These are phyloP conservation scores for Delia radicum DNA, from an alignment of 1,140 invertebrate species.

Conservation along the genomic window DNA sequence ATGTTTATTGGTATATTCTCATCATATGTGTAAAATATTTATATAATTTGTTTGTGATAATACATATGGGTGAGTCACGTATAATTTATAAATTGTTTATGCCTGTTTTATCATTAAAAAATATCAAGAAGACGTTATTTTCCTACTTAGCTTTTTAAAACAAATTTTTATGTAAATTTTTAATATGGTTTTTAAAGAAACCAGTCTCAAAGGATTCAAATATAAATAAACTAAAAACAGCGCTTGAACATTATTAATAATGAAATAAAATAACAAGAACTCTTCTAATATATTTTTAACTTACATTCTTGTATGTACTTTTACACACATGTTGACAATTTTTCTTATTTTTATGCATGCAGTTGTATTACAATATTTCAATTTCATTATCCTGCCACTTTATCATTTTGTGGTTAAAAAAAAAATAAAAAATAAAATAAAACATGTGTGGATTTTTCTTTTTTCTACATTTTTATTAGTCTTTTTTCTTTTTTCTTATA, in stretches of 20 bases:
- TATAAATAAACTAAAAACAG: not conserved
- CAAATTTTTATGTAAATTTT: not conserved
- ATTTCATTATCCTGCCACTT: constrained; percentile 1
- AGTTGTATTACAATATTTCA: not conserved
- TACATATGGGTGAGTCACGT: constrained; percentile 19
- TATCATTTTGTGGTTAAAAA: not conserved
- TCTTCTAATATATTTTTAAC: too few species aligned
- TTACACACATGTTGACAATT: constrained; percentile 13
- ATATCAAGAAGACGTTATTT: not conserved
- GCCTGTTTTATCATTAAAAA: constrained; percentile 29
- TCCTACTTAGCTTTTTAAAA: not conserved
- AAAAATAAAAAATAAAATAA: not conserved
- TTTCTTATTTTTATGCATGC: not conserved
- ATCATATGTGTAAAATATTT: constrained; percentile 7
- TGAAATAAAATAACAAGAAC: too few species aligned
- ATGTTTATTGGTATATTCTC: too few species aligned
- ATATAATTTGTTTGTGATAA: not conserved
- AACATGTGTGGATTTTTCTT: not conserved
- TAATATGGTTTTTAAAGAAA: too few species aligned
- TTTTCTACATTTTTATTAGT: not conserved
- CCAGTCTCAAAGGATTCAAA: constrained; percentile 12
- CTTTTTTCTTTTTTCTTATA: not conserved
- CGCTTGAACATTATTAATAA: not conserved
- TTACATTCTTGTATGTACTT: not conserved
- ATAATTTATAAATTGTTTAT: constrained; percentile 27